phyloP scores from a whole-genome alignment of 2,888 invertebrate species.

The Stenolophus ochropezus region DNA sequence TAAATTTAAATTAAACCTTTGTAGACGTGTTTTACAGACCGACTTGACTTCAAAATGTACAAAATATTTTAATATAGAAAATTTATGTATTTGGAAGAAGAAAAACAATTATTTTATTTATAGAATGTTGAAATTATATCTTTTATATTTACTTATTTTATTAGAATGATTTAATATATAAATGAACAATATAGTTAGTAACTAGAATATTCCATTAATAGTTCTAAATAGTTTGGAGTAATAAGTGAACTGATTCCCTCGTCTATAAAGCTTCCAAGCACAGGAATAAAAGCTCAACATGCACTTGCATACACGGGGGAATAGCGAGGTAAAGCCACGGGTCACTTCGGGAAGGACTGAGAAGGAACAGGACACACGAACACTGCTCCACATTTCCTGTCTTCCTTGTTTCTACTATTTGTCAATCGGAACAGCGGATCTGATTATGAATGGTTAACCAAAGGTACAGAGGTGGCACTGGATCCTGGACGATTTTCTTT shows the following conservation, averaged over 20 bases:
- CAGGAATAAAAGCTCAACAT: constrained; percentile 22
- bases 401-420: constrained; percentile 42
- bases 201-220: background rate
- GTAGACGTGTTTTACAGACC: too few relatives aligned
- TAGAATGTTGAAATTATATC: too few relatives aligned
- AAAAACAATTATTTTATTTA: too few relatives aligned
- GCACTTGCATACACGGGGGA: constrained; percentile 24
- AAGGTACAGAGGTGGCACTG: constrained; percentile 30
- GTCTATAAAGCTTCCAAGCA: constrained; percentile 19
- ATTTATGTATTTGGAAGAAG: too few relatives aligned
- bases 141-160: background rate
- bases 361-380: constrained; percentile 41
- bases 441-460: constrained; percentile 38
- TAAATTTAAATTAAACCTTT: too few relatives aligned
- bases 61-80: too few relatives aligned
- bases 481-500: constrained; percentile 24
- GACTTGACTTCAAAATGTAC: too few relatives aligned
- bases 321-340: background rate
- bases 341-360: background rate
- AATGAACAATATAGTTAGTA: background rate
- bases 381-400: constrained; percentile 49
- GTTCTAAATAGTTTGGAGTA: background rate
- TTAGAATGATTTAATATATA: background rate
- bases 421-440: constrained; percentile 39
- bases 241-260: constrained; percentile 36